A percentile compares a stretch with the other conserved stretches of the same genome.
Evolutionary conservation across 2,888 invertebrate species (phyloP).

Genomic region (Magallana nippona): DNA sequence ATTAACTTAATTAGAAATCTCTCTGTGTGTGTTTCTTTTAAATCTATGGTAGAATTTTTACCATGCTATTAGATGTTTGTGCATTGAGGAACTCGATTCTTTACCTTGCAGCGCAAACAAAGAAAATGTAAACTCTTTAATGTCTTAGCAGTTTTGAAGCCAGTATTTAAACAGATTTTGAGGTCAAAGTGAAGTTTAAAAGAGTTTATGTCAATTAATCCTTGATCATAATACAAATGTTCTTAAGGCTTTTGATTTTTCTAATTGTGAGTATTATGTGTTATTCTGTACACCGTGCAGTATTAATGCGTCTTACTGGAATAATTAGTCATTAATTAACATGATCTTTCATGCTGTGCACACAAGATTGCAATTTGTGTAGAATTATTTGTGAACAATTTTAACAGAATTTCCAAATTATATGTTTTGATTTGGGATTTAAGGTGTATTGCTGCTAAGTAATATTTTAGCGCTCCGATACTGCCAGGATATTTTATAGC

Average conservation of each 20-base stretch:
- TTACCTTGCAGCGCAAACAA: neutral
- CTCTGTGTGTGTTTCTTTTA: too few relatives aligned
- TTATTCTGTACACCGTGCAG: neutral
- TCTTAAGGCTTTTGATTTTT: slow-evolving; percentile 25
- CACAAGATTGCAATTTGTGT: neutral
- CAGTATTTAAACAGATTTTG: slow-evolving; percentile 15
- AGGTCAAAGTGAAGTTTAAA: slow-evolving; percentile 21
- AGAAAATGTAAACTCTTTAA: neutral
- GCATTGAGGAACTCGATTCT: neutral
- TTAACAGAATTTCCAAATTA: too few relatives aligned
- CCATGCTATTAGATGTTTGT: slow-evolving; percentile 47
- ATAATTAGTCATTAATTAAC: neutral
- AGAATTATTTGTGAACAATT: too few relatives aligned
- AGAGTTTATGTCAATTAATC: slow-evolving; percentile 19
- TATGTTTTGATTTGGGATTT: too few relatives aligned
- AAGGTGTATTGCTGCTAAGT: too few relatives aligned
- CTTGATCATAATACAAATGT: slow-evolving; percentile 8
- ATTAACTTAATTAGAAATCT: too few relatives aligned
- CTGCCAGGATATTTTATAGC: too few relatives aligned
- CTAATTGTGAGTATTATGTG: slow-evolving; percentile 5
- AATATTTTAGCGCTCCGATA: too few relatives aligned
- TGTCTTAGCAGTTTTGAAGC: slow-evolving; percentile 10
- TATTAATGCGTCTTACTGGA: neutral
- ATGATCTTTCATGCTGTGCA: neutral
- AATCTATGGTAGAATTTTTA: neutral